These are phyloP conservation scores for Paelopatides confundens DNA, from an alignment of 53 echinoderm and acorn worm species.

Conservation along the genomic window DNA sequence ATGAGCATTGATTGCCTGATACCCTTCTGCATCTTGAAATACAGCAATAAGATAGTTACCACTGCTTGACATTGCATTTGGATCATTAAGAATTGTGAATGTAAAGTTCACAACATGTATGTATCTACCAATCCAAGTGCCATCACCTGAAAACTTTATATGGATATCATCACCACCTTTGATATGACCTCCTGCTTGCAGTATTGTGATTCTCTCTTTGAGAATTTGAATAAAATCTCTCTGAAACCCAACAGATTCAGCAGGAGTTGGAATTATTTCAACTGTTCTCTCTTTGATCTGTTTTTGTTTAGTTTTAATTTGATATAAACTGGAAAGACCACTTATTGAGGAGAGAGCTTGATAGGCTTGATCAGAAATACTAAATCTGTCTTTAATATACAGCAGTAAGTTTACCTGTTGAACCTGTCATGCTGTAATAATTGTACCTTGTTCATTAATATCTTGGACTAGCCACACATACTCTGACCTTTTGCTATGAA, in stretches of 20 bases:
- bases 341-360: slow-evolving; percentile 25
- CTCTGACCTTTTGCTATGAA: neutral
- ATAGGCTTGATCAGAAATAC: slow-evolving; percentile 37
- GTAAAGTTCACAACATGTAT: neutral
- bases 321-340: slow-evolving; percentile 34
- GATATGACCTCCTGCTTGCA: neutral
- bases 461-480: neutral
- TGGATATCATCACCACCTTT: neutral
- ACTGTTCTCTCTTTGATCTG: slow-evolving; percentile 12
- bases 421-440: neutral
- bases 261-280: neutral
- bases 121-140: neutral
- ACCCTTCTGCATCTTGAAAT: slow-evolving; percentile 42
- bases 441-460: neutral
- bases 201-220: neutral
- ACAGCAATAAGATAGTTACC: slow-evolving; percentile 38
- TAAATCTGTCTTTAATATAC: slow-evolving; percentile 40
- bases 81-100: slow-evolving; percentile 15
- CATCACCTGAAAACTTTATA: neutral
- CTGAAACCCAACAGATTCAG: slow-evolving; percentile 25
- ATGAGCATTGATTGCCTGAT: neutral
- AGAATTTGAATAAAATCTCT: neutral
- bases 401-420: slow-evolving; percentile 35
- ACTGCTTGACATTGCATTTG: neutral
- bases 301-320: slow-evolving; percentile 22